A percentile compares a stretch with the other conserved stretches of the same genome.
These are phyloP conservation scores for Emys orbicularis DNA, from an alignment of 2,797 vertebrate species.

Conservation along the genomic window DNA sequence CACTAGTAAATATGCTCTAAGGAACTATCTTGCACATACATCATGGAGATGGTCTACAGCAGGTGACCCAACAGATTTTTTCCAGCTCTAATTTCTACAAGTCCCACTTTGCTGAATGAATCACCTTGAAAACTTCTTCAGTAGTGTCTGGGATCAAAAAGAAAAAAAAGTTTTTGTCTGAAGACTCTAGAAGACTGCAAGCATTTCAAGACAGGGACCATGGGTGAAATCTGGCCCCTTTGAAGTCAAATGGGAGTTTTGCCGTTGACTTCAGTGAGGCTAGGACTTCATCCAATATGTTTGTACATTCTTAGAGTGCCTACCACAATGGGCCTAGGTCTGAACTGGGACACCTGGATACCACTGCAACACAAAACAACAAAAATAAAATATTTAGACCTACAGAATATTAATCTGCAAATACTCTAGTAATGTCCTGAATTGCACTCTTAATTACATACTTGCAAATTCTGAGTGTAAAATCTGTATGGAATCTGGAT, in stretches of 20 bases:
- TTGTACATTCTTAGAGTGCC: background rate
- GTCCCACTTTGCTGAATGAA: background rate
- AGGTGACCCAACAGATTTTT: background rate
- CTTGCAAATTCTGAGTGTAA: background rate
- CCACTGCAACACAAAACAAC: background rate
- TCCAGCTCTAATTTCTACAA: background rate
- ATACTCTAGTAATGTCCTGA: background rate
- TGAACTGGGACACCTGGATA: background rate
- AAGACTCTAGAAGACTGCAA: constrained; percentile 21
- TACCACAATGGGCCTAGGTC: constrained; percentile 9
- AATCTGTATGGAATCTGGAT: background rate
- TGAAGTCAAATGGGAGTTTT: constrained; percentile 23
- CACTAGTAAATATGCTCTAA: background rate
- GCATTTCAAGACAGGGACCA: background rate
- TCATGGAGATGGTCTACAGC: background rate
- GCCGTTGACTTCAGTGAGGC: background rate
- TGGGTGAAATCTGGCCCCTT: background rate
- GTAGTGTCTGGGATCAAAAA: accelerated
- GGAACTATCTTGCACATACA: background rate
- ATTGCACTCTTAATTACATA: background rate
- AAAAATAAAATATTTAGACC: background rate
- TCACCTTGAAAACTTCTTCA: constrained; percentile 2
- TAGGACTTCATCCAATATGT: background rate
- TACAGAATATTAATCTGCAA: background rate
- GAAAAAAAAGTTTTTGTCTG: background rate